phyloP scores from a whole-genome alignment of 2,888 invertebrate genomes.

The Zaprionus bogoriensis region DNA sequence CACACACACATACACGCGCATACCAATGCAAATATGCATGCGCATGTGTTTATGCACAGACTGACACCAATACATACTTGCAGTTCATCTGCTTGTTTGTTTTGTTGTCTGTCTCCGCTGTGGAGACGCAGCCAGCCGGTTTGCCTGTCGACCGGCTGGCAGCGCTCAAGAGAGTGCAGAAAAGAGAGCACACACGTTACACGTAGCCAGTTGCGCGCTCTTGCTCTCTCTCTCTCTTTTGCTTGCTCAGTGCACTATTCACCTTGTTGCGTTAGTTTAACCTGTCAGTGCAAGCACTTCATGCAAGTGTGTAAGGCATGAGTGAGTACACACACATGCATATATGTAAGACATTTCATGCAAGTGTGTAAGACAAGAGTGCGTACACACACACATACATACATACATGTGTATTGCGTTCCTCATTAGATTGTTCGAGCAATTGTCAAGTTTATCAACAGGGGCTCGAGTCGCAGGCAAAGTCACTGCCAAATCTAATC shows the following conservation, averaged over 20 bases:
- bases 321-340: not conserved
- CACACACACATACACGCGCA: not conserved
- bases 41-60: not conserved
- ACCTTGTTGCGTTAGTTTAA: not conserved
- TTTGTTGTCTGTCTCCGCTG: constrained; percentile 44
- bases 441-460: constrained; percentile 39
- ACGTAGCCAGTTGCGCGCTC: constrained; percentile 15
- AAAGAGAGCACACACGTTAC: constrained; percentile 21
- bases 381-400: not conserved
- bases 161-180: constrained; percentile 18
- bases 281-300: not conserved
- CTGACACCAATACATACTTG: constrained; percentile 32
- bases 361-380: not conserved
- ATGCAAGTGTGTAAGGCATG: not conserved
- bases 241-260: not conserved
- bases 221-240: no score
- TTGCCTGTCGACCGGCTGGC: constrained; percentile 28
- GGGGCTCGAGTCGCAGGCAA: constrained; percentile 30
- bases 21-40: not conserved
- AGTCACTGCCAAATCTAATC: constrained; percentile 62
- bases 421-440: constrained; percentile 48
- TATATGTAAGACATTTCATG: not conserved
- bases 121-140: constrained; percentile 35
- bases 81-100: constrained; percentile 57
- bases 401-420: not conserved